These are phyloP conservation scores for Bradypus variegatus DNA, from an alignment of 2,797 vertebrate genomes.

Conservation along the genomic window DNA sequence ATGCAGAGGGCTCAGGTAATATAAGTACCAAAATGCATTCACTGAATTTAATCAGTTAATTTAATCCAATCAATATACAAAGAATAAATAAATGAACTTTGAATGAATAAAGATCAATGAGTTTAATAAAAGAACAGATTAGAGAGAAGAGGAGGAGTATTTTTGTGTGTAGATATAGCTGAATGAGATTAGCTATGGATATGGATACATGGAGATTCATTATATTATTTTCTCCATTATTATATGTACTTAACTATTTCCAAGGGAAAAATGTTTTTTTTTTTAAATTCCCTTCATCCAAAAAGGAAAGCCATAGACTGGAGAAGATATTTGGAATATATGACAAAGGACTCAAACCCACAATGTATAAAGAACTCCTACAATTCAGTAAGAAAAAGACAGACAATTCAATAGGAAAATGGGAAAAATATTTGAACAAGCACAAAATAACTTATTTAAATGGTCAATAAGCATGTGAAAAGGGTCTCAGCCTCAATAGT, in stretches of 20 bases:
- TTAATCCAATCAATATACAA: neutral
- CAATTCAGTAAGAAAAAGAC: neutral
- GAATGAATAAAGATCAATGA: neutral
- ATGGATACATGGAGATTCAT: neutral
- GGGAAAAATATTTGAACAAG: neutral
- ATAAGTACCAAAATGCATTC: neutral
- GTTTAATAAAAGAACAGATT: neutral
- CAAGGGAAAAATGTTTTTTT: neutral
- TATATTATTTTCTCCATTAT: conserved; percentile 21
- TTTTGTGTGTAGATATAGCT: neutral
- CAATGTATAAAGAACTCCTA: neutral
- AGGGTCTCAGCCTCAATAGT: neutral
- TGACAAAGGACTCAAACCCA: neutral
- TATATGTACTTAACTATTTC: neutral
- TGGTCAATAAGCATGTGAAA: neutral
- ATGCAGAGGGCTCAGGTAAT: neutral
- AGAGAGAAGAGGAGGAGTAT: neutral
- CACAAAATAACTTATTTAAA: conserved; percentile 3
- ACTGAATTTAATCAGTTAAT: neutral
- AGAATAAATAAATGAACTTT: conserved; percentile 12
- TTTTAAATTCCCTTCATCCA: neutral
- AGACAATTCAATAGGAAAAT: conserved; percentile 1
- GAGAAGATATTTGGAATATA: conserved; percentile 13
- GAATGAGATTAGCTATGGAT: neutral
- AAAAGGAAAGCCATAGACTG: neutral